These are phyloP conservation scores for Liposcelis brunnea DNA, from an alignment of 2,888 invertebrate species.

Conservation along the genomic window DNA sequence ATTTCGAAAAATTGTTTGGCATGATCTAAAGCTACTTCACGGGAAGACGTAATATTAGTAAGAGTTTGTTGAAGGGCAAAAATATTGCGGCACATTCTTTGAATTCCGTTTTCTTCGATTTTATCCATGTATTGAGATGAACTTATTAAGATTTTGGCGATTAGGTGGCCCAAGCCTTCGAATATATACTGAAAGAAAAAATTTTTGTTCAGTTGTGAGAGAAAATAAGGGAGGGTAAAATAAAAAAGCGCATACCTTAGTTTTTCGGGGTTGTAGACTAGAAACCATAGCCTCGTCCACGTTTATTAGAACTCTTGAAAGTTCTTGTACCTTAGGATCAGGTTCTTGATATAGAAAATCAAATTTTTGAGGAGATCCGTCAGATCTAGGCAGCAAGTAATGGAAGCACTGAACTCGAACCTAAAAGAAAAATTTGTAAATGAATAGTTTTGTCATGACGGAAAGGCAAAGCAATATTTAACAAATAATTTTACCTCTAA, in stretches of 20 bases:
- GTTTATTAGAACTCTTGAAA: constrained; percentile 57
- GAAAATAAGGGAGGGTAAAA: constrained; percentile 11
- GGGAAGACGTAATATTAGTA: constrained; percentile 64
- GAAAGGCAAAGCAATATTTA: neutral
- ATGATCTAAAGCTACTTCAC: constrained; percentile 72
- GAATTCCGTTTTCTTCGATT: constrained; percentile 66
- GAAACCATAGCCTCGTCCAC: constrained; percentile 62
- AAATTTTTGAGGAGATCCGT: constrained; percentile 17
- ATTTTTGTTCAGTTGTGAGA: constrained; percentile 12
- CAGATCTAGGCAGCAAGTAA: constrained; percentile 51
- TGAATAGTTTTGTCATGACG: too few species aligned
- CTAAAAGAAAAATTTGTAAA: constrained; percentile 27
- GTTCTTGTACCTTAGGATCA: constrained; percentile 54
- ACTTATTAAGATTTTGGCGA: constrained; percentile 62
- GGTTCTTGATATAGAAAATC: constrained; percentile 60
- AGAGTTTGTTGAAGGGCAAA: constrained; percentile 70
- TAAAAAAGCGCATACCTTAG: constrained; percentile 54
- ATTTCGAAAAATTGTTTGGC: constrained; percentile 80
- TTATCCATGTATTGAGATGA: constrained; percentile 60
- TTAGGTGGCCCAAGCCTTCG: constrained; percentile 72
- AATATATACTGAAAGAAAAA: constrained; percentile 59
- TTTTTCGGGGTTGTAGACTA: constrained; percentile 57
- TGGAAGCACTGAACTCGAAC: constrained; percentile 90
- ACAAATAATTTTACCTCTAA: constrained; percentile 46
- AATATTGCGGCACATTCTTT: constrained; percentile 71